Evolutionary conservation across 2,797 vertebrate species (phyloP), one percentile per base, ranked within the genome.

Genomic region (Tapera naevia): DNA sequence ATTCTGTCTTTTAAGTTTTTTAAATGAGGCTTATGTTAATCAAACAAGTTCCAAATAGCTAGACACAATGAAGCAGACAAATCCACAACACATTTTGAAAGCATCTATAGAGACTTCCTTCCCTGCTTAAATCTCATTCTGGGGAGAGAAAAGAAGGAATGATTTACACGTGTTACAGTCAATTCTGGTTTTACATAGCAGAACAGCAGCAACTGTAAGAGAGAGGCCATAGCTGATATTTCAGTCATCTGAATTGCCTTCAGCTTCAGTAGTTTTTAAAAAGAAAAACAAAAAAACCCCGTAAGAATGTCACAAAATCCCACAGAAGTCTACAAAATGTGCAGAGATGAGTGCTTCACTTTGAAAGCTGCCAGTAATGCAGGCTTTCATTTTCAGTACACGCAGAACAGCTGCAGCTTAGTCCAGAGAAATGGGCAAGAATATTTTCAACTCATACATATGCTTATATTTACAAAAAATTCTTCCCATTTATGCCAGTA

Each of bases 201-300:
- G 48, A 84, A 53, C 16, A 81, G 16, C 8, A 60, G 6, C 4
- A 41, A 43, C 22, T 18, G 6, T n/a, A 57, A 58, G 32, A 78
- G 17, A 56, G 1, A 41, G 30, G 25, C 11, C 3, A 2, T n/a
- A 33, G 21, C n/a, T 66, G 19, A 30, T 37, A 7, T 11, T 46
- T 48, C 50, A 35, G 30, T 64, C 30, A 43, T 22, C 32, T 60
- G 23, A 80, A 50, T 1, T 54, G 46, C 32, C 57, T 76, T 51
- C 75, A 80, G 48, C 21, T 57, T 71, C 54, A 56, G 10, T 32
- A 58, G 16, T 37, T 78, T 43, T 17, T 19, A 10, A 65, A 78
- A 60, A 57, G 3, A 3, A 11, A 33, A 43, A 2, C 7, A 10
- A 3, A 10, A 32, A 12, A 4, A 7, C 16, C 3, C 54, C 11